Conservation (phyloP, 2,888 invertebrate genomes). For the Labia minor region DNA sequence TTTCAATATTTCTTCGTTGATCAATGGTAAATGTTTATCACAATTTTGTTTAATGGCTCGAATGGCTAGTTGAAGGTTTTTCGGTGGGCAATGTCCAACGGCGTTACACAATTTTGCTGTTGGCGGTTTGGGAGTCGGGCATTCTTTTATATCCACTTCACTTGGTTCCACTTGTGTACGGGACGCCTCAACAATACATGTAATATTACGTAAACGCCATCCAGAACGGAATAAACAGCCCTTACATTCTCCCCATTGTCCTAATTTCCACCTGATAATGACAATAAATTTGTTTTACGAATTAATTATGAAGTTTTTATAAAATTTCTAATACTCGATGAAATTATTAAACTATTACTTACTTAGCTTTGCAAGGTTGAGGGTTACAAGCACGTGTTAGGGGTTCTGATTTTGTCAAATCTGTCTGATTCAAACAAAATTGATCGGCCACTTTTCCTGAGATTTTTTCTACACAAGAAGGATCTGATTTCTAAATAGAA, state of each 20-base stretch:
- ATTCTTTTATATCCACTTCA: neutral
- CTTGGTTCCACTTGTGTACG: neutral
- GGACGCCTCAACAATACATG: neutral
- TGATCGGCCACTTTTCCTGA: conserved; percentile 49
- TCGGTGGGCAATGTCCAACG: neutral
- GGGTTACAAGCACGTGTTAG: conserved; percentile 40
- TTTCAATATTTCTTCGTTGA: neutral
- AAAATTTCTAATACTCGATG: too few relatives aligned
- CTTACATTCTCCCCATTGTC: neutral
- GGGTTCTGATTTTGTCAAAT: conserved; percentile 36
- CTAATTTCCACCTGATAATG: neutral
- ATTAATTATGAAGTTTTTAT: too few relatives aligned
- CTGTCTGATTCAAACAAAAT: conserved; percentile 36
- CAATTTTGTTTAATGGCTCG: neutral
- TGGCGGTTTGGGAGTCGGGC: neutral
- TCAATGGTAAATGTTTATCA: neutral
- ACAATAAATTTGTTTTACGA: too few relatives aligned
- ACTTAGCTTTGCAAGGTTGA: conserved; percentile 37
- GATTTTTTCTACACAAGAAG: conserved; percentile 49
- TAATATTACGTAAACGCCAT: neutral
- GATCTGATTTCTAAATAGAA: conserved; percentile 43
- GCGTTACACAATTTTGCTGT: neutral
- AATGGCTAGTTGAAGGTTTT: neutral
- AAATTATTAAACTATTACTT: too few relatives aligned
- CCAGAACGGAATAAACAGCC: neutral